Evolutionary conservation across 2,113 vertebrate genomes (phyloP).

Genomic region (Oophaga pumilio): DNA sequence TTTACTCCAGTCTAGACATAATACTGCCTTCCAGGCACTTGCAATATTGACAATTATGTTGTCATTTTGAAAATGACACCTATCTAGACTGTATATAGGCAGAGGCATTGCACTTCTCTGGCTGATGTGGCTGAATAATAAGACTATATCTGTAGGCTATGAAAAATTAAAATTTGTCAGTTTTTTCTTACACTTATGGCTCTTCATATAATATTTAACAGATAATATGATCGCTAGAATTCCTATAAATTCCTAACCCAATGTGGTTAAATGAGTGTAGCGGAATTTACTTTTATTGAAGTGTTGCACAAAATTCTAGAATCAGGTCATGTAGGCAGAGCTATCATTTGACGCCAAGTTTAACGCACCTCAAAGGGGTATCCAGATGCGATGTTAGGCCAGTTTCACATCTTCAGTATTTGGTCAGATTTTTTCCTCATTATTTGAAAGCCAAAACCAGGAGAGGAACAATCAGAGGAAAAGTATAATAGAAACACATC

Average conservation of each 20-base stretch:
- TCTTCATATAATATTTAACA: not conserved
- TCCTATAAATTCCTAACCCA: not conserved
- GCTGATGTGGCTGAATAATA: not conserved
- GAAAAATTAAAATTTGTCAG: not conserved
- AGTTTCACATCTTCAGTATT: too few relatives aligned
- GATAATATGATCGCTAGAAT: not conserved
- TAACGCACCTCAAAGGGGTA: too few relatives aligned
- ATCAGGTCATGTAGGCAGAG: too few relatives aligned
- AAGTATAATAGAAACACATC: too few relatives aligned
- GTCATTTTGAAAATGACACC: conserved; percentile 16
- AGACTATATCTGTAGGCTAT: not conserved
- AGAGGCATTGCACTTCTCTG: not conserved
- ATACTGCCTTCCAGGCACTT: conserved; percentile 16
- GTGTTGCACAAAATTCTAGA: too few relatives aligned
- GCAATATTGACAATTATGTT: conserved; percentile 24
- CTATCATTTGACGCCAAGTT: too few relatives aligned
- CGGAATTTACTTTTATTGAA: not conserved
- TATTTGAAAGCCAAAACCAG: too few relatives aligned
- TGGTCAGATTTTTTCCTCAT: too few relatives aligned
- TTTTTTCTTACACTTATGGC: not conserved
- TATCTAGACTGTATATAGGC: not conserved
- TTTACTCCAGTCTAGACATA: conserved; percentile 39
- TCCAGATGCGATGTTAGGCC: too few relatives aligned
- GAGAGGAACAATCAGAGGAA: too few relatives aligned
- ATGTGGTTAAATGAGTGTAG: too few relatives aligned